These are phyloP conservation scores for Lepidothrix coronata DNA, from an alignment of 2,113 vertebrate species.

Conservation along the genomic window DNA sequence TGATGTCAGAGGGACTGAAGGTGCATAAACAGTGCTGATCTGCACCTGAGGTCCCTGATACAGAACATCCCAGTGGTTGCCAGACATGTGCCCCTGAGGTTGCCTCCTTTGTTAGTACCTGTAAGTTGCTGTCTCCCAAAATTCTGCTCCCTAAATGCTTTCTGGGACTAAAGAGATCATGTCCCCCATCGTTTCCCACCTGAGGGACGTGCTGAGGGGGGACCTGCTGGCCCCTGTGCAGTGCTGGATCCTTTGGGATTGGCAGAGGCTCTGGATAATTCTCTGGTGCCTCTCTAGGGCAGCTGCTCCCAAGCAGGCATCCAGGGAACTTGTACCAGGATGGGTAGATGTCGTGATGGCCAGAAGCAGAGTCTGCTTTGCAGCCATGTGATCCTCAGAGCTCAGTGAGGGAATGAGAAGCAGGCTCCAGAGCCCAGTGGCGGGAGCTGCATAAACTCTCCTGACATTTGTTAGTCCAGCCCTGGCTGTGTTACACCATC, in stretches of 20 bases:
- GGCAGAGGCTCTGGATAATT: background rate
- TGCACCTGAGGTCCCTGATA: too few species aligned
- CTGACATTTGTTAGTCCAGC: background rate
- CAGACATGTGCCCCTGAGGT: background rate
- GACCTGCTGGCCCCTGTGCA: background rate
- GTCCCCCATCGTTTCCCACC: background rate
- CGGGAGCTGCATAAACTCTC: background rate
- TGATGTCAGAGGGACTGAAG: background rate
- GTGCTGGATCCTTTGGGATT: background rate
- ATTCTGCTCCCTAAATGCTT: background rate
- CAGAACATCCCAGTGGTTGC: background rate
- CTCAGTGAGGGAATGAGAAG: background rate
- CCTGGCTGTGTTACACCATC: background rate
- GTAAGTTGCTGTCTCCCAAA: background rate
- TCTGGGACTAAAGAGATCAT: background rate
- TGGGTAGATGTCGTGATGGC: background rate
- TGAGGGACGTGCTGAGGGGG: background rate
- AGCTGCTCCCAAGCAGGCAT: background rate
- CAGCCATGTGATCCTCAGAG: background rate
- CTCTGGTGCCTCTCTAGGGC: background rate
- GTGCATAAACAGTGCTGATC: background rate
- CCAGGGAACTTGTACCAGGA: background rate
- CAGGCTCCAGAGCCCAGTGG: background rate
- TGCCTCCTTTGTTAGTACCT: background rate
- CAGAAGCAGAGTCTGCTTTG: background rate